These are phyloP conservation scores for Ceuthmochares aereus DNA, from an alignment of 2,113 vertebrate species.

Conservation along the genomic window DNA sequence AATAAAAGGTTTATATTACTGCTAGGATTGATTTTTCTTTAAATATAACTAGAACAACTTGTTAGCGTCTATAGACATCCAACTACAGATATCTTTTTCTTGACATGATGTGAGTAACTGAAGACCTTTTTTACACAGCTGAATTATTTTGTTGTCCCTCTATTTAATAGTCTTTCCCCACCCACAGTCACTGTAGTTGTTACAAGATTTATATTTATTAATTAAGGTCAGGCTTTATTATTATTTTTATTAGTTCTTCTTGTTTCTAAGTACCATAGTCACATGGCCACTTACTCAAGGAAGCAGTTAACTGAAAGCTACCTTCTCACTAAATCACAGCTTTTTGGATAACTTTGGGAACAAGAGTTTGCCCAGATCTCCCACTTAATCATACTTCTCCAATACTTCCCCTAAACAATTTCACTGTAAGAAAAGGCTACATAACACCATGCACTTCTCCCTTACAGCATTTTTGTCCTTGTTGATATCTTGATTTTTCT, in stretches of 20 bases:
- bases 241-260: neutral
- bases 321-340: neutral
- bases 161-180: neutral
- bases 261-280: neutral
- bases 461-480: neutral
- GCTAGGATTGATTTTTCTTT: constrained; percentile 1
- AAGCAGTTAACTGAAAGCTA: neutral
- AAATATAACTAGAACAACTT: neutral
- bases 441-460: neutral
- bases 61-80: neutral
- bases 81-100: neutral
- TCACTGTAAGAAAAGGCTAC: neutral
- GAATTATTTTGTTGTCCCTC: neutral
- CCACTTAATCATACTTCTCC: neutral
- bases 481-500: neutral
- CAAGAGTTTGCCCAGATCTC: neutral
- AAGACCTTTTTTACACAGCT: neutral
- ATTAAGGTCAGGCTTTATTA: neutral
- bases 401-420: neutral
- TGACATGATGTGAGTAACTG: neutral
- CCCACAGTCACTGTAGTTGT: neutral
- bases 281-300: neutral
- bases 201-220: neutral
- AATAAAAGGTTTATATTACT: neutral
- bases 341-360: neutral